Conservation (phyloP, 2,113 vertebrate genomes). For the Pyxicephalus adspersus region DNA sequence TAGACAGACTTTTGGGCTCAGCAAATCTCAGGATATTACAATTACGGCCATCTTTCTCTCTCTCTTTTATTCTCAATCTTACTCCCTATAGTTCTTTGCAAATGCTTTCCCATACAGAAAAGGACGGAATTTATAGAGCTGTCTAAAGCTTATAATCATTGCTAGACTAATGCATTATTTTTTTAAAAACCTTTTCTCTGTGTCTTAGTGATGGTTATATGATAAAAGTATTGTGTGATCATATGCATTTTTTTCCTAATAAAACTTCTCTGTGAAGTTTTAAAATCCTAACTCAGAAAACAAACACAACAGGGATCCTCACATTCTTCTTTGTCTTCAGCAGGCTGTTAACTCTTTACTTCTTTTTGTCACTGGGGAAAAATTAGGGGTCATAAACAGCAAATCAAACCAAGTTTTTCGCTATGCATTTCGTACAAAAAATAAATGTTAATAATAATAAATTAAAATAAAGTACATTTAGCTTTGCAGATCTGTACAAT, state of each 20-base stretch:
- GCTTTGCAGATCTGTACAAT: too few relatives aligned
- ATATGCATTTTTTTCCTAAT: slow-evolving; percentile 42
- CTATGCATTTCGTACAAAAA: too few relatives aligned
- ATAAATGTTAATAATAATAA: too few relatives aligned
- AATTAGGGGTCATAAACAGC: neutral
- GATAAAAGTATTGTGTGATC: slow-evolving; percentile 39
- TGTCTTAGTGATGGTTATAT: slow-evolving; percentile 47
- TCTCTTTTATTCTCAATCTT: slow-evolving; percentile 78
- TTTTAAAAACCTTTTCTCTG: slow-evolving; percentile 25
- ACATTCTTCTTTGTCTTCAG: slow-evolving; percentile 34
- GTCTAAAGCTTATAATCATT: slow-evolving; percentile 69
- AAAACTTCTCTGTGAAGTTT: slow-evolving; percentile 43
- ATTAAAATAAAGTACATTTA: too few relatives aligned
- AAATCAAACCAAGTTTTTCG: neutral
- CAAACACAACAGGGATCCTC: slow-evolving; percentile 48
- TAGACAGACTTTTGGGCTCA: slow-evolving; percentile 75
- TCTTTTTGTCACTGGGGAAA: slow-evolving; percentile 29
- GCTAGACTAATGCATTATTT: slow-evolving; percentile 62
- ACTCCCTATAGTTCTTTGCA: slow-evolving; percentile 77
- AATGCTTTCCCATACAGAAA: slow-evolving; percentile 68
- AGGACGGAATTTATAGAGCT: slow-evolving; percentile 70
- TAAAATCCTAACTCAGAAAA: slow-evolving; percentile 41
- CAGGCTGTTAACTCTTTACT: slow-evolving; percentile 49
- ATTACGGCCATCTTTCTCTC: slow-evolving; percentile 85
- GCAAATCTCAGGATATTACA: slow-evolving; percentile 82